phyloP scores from a whole-genome alignment of 92 coral and sea anemone species.

The Palythoa grandiflora region DNA sequence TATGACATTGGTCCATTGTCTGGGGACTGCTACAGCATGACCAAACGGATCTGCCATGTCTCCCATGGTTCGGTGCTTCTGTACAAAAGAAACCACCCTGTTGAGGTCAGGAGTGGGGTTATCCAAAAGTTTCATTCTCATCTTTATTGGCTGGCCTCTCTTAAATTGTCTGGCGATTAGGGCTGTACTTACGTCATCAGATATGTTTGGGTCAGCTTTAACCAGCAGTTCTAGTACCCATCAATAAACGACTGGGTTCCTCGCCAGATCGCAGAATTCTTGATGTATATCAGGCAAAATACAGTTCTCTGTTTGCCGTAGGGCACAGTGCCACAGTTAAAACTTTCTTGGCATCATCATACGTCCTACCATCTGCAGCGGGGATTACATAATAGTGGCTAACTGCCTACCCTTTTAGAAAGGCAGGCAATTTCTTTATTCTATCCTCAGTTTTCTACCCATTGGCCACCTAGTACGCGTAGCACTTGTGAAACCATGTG shows the following conservation, averaged over 20 bases:
- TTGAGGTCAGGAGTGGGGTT: constrained; percentile 59
- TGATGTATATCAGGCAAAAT: constrained; percentile 31
- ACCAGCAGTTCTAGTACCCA: constrained; percentile 38
- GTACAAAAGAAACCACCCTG: constrained; percentile 51
- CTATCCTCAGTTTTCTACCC: constrained; percentile 56
- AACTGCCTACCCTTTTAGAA: constrained; percentile 43
- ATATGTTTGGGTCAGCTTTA: constrained; percentile 25
- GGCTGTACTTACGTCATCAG: constrained; percentile 14
- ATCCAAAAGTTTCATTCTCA: constrained; percentile 54
- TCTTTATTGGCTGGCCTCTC: constrained; percentile 51
- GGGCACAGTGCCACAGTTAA: constrained; percentile 14
- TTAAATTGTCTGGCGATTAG: constrained; percentile 56
- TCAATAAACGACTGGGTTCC: constrained; percentile 32
- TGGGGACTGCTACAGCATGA: background rate
- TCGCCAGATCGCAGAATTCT: constrained; percentile 42
- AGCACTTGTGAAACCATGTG: constrained; percentile 43
- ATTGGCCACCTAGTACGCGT: constrained; percentile 58
- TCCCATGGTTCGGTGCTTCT: constrained; percentile 44
- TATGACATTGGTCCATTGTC: background rate
- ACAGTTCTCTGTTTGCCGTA: constrained; percentile 13
- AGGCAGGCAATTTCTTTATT: constrained; percentile 53
- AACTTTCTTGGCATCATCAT: background rate
- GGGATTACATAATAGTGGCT: constrained; percentile 66
- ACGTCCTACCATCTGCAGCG: background rate
- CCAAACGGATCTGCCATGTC: background rate